A percentile compares a stretch with the other conserved stretches of the same genome.
Conservation (phyloP, 2,888 invertebrate genomes). For the Tricholauxania praeusta region DNA sequence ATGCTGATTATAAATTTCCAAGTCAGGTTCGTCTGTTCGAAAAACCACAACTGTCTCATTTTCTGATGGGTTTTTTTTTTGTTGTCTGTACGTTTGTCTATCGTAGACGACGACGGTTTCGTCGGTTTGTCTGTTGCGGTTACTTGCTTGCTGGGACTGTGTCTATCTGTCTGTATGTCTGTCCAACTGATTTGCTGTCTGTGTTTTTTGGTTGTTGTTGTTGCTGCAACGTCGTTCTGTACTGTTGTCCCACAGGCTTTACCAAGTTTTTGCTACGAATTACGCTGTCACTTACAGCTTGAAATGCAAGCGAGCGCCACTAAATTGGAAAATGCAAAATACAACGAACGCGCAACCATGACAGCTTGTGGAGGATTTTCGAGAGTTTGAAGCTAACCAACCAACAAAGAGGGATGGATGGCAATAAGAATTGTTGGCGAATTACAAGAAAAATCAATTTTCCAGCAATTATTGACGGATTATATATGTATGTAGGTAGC, state of each 20-base stretch:
- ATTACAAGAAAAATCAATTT: conserved; percentile 14
- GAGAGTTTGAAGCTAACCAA: too few relatives aligned
- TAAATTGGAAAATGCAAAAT: background rate
- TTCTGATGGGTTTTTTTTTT: background rate
- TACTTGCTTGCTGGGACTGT: background rate
- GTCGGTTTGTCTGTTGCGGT: background rate
- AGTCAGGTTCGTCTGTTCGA: background rate
- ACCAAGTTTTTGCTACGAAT: conserved; percentile 15
- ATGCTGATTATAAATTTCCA: conserved; percentile 27
- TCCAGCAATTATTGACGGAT: conserved; percentile 12
- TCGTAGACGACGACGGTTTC: too few relatives aligned
- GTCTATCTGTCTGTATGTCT: conserved; percentile 2
- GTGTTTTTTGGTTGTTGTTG: background rate
- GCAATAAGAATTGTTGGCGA: background rate
- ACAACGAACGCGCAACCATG: background rate
- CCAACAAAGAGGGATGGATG: too few relatives aligned
- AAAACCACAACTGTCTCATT: conserved; percentile 1
- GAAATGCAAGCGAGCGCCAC: conserved; percentile 8
- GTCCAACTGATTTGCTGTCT: background rate
- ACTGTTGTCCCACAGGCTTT: background rate
- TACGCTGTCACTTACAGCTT: conserved; percentile 18
- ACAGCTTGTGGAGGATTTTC: background rate
- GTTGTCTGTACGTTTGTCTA: conserved; percentile 1
- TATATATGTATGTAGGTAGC: background rate
- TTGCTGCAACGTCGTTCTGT: too few relatives aligned